Evolutionary conservation across 2,113 vertebrate genomes (phyloP).

Genomic region (Noturus placidus): DNA sequence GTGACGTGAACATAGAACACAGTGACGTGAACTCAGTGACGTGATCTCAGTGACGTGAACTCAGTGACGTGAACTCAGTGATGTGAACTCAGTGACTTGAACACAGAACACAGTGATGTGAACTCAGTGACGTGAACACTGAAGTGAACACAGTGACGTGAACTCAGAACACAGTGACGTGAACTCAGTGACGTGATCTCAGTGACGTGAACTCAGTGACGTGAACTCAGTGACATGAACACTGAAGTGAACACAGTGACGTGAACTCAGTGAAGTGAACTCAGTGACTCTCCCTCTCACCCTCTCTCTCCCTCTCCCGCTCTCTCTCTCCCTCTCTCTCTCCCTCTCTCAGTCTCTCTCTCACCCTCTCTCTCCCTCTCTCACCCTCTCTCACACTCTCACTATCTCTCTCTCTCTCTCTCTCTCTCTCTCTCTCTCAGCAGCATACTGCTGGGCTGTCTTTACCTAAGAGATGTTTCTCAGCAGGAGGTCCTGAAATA

Average conservation of each 20-base stretch:
- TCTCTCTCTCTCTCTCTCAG: neutral
- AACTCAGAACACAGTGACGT: neutral
- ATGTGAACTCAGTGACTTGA: neutral
- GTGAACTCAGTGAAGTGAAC: no score
- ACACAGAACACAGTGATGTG: neutral
- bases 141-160: conserved; percentile 1
- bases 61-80: neutral
- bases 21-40: conserved; percentile 7
- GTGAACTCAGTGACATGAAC: no score
- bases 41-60: neutral
- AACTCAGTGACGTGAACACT: neutral
- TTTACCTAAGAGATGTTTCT: conserved; percentile 24
- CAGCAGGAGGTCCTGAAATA: conserved; percentile 38
- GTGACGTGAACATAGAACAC: neutral
- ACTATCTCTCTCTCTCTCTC: neutral
- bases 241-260: no score
- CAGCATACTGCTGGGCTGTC: neutral
- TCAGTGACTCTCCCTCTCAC: no score
- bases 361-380: neutral
- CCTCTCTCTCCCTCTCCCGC: no score
- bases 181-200: no score
- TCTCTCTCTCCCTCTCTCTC: no score
- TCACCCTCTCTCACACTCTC: neutral
- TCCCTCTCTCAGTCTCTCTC: neutral
- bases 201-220: no score